Percentiles rank a stretch among this genome's conserved stretches.
These are phyloP conservation scores for Mus caroli DNA, from an alignment of 2,797 vertebrate species.

Conservation along the genomic window DNA sequence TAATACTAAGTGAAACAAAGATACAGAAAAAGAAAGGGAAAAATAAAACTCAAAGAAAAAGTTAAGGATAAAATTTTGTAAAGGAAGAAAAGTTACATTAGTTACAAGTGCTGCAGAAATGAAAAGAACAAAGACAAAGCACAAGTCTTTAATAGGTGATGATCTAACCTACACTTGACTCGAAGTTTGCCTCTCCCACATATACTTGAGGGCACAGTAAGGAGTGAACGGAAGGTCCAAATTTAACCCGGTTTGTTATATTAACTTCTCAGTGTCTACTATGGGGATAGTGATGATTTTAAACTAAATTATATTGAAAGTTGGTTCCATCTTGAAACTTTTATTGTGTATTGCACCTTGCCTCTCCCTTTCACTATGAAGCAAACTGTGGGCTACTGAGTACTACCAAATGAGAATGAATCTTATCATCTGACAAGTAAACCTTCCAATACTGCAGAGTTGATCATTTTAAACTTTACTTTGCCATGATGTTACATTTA, in stretches of 20 bases:
- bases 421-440: neutral
- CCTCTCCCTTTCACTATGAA: neutral
- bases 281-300: neutral
- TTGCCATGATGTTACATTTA: neutral
- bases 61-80: neutral
- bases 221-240: neutral
- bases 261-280: neutral
- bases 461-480: neutral
- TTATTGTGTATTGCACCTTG: neutral
- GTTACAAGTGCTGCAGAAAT: neutral
- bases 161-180: neutral
- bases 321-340: neutral
- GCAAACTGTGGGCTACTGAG: neutral
- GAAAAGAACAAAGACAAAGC: neutral
- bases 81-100: neutral
- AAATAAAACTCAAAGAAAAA: neutral
- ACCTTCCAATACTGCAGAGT: neutral
- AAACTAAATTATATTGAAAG: neutral
- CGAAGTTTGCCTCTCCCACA: neutral
- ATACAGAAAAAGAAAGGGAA: neutral
- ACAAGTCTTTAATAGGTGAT: neutral
- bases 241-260: neutral
- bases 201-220: neutral
- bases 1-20: neutral
- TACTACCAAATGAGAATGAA: neutral